A percentile compares a stretch with the other conserved stretches of the same genome.
phyloP scores from a whole-genome alignment of 1,140 invertebrate species.

The Pseudomyrmex cubaensis region DNA sequence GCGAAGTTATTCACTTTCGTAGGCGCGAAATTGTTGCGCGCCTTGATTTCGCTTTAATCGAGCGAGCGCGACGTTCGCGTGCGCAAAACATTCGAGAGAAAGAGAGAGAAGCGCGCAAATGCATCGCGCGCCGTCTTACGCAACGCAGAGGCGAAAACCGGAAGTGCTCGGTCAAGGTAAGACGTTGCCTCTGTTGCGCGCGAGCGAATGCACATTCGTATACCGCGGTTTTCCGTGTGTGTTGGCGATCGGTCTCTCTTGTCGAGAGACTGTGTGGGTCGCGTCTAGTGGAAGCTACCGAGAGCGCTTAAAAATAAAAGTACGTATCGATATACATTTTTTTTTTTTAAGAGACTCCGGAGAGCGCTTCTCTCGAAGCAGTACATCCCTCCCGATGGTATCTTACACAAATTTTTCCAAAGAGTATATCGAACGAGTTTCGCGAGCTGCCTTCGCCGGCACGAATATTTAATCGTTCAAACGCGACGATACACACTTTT shows the following conservation, averaged over 20 bases:
- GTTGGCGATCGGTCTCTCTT: not conserved
- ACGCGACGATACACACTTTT: too few species aligned
- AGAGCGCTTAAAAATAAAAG: slow-evolving; percentile 33
- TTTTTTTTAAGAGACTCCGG: too few species aligned
- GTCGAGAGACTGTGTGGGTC: not conserved
- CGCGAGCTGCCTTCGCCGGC: too few species aligned
- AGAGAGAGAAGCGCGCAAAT: slow-evolving; percentile 17
- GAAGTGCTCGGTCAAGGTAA: slow-evolving; percentile 74
- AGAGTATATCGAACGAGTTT: too few species aligned
- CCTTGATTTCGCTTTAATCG: slow-evolving; percentile 40
- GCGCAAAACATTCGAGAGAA: not conserved
- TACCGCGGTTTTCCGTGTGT: slow-evolving; percentile 8
- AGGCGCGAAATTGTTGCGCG: slow-evolving; percentile 10
- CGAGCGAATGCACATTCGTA: slow-evolving; percentile 39
- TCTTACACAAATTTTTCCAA: too few species aligned
- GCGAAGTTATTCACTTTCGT: slow-evolving; percentile 46
- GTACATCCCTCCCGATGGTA: too few species aligned
- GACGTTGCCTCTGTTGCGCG: slow-evolving; percentile 65
- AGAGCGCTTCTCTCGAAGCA: not conserved
- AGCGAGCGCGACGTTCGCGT: slow-evolving; percentile 4
- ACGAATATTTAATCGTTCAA: too few species aligned
- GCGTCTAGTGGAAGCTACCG: not conserved
- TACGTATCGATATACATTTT: not conserved
- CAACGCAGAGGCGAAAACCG: slow-evolving; percentile 58
- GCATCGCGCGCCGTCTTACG: slow-evolving; percentile 48